Evolutionary conservation across 2,888 invertebrate genomes (phyloP).

Genomic region (Nemoura dubitans): DNA sequence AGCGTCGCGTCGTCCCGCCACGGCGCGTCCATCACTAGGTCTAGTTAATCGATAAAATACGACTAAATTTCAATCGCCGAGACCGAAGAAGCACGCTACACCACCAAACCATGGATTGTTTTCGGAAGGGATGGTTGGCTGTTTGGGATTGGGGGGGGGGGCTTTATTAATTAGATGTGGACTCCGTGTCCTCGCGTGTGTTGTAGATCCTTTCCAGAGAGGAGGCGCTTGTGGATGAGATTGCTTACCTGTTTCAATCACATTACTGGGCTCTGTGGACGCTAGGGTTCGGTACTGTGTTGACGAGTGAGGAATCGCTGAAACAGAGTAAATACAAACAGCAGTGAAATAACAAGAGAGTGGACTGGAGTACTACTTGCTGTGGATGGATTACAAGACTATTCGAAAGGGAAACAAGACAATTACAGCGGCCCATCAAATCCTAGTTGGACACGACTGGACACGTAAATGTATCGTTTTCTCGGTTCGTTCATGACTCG

Average conservation of each 20-base stretch:
- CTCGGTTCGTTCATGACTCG: background rate
- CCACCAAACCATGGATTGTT: background rate
- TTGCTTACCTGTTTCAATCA: conserved; percentile 43
- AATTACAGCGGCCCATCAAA: background rate
- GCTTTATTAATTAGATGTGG: background rate
- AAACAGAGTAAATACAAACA: conserved; percentile 26
- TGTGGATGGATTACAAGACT: background rate
- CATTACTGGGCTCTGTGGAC: conserved; percentile 41
- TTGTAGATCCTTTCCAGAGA: no score
- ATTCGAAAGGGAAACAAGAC: background rate
- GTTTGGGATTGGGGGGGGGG: background rate
- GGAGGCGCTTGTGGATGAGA: background rate
- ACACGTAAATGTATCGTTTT: background rate
- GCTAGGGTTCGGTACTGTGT: conserved; percentile 38
- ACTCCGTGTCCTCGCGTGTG: background rate
- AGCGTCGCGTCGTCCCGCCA: conserved; percentile 17
- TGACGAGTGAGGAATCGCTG: conserved; percentile 45
- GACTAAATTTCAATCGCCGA: background rate
- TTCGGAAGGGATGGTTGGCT: background rate
- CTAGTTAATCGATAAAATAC: conserved; percentile 20
- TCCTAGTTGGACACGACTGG: background rate
- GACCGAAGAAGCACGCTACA: background rate
- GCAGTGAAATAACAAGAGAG: background rate
- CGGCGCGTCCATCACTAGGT: conserved; percentile 18
- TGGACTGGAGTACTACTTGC: background rate